Evolutionary conservation across 1,140 invertebrate species (phyloP).

Genomic region (Myzus persicae): DNA sequence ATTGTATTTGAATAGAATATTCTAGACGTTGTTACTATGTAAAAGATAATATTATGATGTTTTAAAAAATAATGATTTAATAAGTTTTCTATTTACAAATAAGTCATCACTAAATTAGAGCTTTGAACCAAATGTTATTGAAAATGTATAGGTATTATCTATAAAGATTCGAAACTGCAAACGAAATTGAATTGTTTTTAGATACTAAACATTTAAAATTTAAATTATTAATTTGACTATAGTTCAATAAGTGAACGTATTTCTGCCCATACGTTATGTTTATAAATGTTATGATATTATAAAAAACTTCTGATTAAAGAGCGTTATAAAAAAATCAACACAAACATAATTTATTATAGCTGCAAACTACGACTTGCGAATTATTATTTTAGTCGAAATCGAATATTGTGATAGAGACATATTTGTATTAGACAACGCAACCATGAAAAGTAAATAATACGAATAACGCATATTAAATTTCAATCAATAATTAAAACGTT

Average conservation of each 20-base stretch:
- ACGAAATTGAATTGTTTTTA: background rate
- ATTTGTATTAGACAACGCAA: background rate
- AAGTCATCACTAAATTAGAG: background rate
- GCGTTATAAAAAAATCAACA: background rate
- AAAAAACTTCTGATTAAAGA: background rate
- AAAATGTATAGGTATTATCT: too few relatives aligned
- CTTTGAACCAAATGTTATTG: background rate
- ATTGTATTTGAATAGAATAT: background rate
- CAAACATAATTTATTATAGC: background rate
- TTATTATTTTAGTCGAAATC: background rate
- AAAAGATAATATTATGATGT: background rate
- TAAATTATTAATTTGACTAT: background rate
- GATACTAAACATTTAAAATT: slow-evolving; percentile 2
- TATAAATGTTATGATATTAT: too few relatives aligned
- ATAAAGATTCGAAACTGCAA: background rate
- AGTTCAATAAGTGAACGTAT: background rate
- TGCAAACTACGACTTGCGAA: background rate
- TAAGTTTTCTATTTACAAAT: background rate
- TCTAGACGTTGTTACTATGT: background rate
- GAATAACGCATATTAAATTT: background rate
- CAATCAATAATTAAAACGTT: slow-evolving; percentile 11
- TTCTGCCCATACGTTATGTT: background rate
- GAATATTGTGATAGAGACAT: background rate
- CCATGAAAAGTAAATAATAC: background rate
- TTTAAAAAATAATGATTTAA: background rate